Evolutionary conservation across 2,113 vertebrate species (phyloP).

Genomic region (Prolemur simus): DNA sequence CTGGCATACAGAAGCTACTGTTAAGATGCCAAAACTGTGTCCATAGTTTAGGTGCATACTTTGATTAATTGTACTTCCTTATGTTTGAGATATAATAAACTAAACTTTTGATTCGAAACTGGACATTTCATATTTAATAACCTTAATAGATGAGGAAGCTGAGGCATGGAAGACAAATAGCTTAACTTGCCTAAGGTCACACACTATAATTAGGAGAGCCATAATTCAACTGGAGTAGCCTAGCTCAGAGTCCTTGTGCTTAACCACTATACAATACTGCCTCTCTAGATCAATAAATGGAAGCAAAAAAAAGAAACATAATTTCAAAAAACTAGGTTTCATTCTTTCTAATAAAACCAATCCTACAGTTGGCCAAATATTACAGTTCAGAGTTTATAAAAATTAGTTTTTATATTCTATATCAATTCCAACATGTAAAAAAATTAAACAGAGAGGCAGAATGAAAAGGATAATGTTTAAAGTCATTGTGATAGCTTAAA

Average conservation of each 20-base stretch:
- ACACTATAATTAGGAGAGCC: neutral
- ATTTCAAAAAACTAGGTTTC: neutral
- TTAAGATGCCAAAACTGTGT: too few relatives aligned
- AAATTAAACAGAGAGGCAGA: slow-evolving; percentile 13
- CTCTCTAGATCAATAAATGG: neutral
- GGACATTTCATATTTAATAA: too few relatives aligned
- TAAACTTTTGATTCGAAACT: too few relatives aligned
- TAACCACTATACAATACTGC: neutral
- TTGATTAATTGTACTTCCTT: too few relatives aligned
- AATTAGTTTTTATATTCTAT: neutral
- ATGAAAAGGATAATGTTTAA: neutral
- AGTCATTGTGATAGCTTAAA: neutral
- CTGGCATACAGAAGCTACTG: too few relatives aligned
- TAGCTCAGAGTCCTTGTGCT: neutral
- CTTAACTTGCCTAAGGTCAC: neutral
- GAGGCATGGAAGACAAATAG: neutral
- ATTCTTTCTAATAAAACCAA: slow-evolving; percentile 25
- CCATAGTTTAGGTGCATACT: too few relatives aligned
- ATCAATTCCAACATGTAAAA: slow-evolving; percentile 22
- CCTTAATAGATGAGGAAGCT: neutral
- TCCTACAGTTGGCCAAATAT: neutral
- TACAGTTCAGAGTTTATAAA: slow-evolving; percentile 17
- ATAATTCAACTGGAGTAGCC: neutral
- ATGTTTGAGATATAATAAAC: too few relatives aligned
- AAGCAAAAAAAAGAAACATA: neutral